phyloP scores from a whole-genome alignment of 2,113 vertebrate genomes.

The Glareola pratincola region DNA sequence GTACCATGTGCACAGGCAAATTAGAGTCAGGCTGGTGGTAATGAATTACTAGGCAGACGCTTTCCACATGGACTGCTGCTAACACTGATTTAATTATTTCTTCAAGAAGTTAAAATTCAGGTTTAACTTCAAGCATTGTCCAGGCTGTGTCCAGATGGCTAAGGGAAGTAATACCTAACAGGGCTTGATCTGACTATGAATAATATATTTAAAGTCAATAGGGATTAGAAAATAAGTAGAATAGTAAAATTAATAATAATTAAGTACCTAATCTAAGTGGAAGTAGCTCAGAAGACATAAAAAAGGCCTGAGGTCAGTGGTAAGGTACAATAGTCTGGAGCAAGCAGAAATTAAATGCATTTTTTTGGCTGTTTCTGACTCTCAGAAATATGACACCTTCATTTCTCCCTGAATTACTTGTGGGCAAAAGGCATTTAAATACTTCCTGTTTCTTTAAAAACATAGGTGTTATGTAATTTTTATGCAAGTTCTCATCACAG shows the following conservation, averaged over 20 bases:
- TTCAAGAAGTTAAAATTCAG: slow-evolving; percentile 64
- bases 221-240: slow-evolving; percentile 35
- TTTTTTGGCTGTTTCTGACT: not conserved
- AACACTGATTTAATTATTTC: slow-evolving; percentile 71
- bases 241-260: not conserved
- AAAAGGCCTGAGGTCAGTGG: not conserved
- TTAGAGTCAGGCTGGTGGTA: slow-evolving; percentile 38
- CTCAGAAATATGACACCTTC: not conserved
- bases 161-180: slow-evolving; percentile 52
- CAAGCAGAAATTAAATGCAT: not conserved
- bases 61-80: slow-evolving; percentile 28
- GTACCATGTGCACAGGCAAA: slow-evolving; percentile 19
- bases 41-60: slow-evolving; percentile 12
- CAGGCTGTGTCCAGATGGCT: slow-evolving; percentile 37
- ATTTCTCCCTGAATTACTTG: not conserved
- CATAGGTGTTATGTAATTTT: not conserved
- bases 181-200: slow-evolving; percentile 5
- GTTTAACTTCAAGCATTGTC: slow-evolving; percentile 53
- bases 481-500: not conserved
- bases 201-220: slow-evolving; percentile 41
- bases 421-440: not conserved
- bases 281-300: not conserved
- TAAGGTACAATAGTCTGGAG: not conserved
- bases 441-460: not conserved
- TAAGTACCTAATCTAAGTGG: not conserved